Conservation (phyloP, 2,888 invertebrate species). For the Tenodera sinensis region DNA sequence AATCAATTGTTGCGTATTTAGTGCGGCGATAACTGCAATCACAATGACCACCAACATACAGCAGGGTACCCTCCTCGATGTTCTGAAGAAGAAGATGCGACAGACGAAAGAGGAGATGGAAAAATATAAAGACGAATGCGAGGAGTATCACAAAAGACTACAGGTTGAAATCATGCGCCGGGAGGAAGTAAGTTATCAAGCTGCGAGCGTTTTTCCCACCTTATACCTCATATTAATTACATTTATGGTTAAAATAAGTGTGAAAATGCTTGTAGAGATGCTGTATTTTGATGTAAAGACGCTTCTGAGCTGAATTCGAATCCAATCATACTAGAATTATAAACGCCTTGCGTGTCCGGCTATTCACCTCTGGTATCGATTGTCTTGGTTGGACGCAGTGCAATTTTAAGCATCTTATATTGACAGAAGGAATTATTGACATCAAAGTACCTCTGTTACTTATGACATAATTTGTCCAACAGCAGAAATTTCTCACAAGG, state of each 20-base stretch:
- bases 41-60: conserved; percentile 85
- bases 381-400: neutral
- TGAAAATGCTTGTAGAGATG: neutral
- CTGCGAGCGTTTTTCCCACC: neutral
- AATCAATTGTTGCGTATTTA: conserved; percentile 10
- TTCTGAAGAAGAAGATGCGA: conserved; percentile 99
- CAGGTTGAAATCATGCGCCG: conserved; percentile 94
- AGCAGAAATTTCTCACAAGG: neutral
- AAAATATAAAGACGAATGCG: conserved; percentile 95
- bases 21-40: conserved; percentile 14
- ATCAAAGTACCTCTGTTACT: too few relatives aligned
- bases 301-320: conserved; percentile 20
- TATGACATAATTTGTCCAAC: too few relatives aligned
- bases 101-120: conserved; percentile 99
- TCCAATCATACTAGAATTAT: conserved; percentile 31
- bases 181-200: conserved; percentile 84
- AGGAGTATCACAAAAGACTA: conserved; percentile 91
- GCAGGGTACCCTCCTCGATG: conserved; percentile 92
- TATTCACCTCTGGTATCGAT: conserved; percentile 30
- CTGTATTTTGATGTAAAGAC: neutral
- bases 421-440: neutral
- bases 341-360: conserved; percentile 12
- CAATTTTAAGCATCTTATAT: neutral
- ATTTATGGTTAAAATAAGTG: neutral
- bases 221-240: neutral